Conservation (phyloP, 2,888 invertebrate genomes). For the Frankliniella fusca region DNA sequence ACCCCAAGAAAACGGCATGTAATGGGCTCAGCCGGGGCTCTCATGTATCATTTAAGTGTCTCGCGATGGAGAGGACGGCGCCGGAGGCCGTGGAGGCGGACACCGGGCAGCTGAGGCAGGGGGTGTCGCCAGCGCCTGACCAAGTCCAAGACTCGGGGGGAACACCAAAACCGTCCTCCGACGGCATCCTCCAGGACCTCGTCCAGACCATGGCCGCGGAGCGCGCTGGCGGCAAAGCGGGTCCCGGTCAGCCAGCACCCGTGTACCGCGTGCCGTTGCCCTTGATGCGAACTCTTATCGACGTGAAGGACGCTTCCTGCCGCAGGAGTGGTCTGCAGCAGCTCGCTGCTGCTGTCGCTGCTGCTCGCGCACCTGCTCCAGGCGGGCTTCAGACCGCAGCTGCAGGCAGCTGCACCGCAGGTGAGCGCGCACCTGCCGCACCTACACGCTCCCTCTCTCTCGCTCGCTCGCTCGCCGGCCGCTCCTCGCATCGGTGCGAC, state of each 20-base stretch:
- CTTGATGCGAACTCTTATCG: not conserved
- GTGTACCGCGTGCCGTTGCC: not conserved
- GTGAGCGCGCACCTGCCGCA: not conserved
- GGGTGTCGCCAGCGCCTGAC: too few species aligned
- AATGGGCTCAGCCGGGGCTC: too few species aligned
- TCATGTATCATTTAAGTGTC: too few species aligned
- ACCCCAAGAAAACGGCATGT: too few species aligned
- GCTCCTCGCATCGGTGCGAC: too few species aligned
- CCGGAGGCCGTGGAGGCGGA: too few species aligned
- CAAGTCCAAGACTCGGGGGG: too few species aligned
- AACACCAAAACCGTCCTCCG: not conserved
- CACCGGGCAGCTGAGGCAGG: too few species aligned
- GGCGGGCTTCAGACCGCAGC: not conserved
- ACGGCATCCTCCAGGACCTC: constrained; percentile 3
- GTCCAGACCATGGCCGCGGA: constrained; percentile 1
- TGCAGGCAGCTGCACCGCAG: constrained; percentile 6
- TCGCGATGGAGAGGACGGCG: too few species aligned
- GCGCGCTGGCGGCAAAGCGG: not conserved
- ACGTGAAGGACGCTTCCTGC: too few species aligned
- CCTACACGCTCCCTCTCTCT: too few species aligned
- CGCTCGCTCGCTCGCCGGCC: too few species aligned
- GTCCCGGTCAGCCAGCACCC: not conserved
- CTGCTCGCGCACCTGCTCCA: constrained; percentile 9
- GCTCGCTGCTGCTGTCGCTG: not conserved
- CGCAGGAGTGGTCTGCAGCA: not conserved